Percentiles rank a stretch among this genome's conserved stretches.
Evolutionary conservation across 2,113 vertebrate genomes (phyloP).

Genomic region (Empidonax traillii): DNA sequence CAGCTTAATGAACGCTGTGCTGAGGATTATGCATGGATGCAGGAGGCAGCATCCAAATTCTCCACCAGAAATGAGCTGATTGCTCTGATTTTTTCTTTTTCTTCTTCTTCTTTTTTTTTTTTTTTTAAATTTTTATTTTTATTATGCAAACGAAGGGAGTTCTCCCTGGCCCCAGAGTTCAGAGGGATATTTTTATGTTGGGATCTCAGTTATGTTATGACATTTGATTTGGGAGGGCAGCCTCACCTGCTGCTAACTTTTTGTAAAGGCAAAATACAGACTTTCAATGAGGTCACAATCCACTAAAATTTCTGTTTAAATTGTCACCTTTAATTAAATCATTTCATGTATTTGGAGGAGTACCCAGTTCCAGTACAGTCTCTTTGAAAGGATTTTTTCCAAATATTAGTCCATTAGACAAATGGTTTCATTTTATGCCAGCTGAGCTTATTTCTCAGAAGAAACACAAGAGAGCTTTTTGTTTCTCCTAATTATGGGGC

Average conservation of each 20-base stretch:
- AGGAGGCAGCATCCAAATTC: neutral
- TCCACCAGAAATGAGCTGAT: conserved; percentile 21
- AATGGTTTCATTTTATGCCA: conserved; percentile 55
- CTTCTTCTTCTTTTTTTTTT: neutral
- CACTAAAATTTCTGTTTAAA: conserved; percentile 10
- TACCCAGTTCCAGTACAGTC: conserved; percentile 19
- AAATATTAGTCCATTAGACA: conserved; percentile 49
- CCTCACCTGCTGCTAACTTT: conserved; percentile 48
- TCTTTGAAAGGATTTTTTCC: conserved; percentile 33
- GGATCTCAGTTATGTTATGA: neutral
- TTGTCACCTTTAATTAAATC: conserved; percentile 73
- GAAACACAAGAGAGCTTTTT: conserved; percentile 33
- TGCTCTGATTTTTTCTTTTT: neutral
- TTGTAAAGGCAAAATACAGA: neutral
- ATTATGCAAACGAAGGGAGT: conserved; percentile 4
- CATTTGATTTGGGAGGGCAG: neutral
- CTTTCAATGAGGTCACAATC: conserved; percentile 31
- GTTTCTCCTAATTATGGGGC: neutral
- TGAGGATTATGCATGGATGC: neutral
- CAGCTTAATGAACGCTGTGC: conserved; percentile 14
- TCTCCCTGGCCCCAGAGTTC: neutral
- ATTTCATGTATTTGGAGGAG: conserved; percentile 44
- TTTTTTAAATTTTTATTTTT: neutral
- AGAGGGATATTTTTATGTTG: neutral
- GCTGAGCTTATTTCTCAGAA: conserved; percentile 44